Evolutionary conservation across 2,113 vertebrate genomes (phyloP).

Genomic region (Zosterops borbonicus): DNA sequence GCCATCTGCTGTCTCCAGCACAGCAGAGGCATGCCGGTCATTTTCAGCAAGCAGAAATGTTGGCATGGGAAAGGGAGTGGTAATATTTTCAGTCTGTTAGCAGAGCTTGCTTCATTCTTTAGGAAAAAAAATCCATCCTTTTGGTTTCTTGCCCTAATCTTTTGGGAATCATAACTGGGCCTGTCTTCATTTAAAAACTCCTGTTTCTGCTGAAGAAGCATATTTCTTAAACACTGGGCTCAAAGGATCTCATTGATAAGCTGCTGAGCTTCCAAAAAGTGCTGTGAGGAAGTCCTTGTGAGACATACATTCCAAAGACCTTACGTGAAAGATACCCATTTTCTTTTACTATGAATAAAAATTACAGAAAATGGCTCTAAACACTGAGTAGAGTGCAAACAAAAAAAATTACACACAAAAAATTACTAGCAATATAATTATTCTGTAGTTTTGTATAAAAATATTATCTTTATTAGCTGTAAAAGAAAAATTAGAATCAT

Average conservation of each 20-base stretch:
- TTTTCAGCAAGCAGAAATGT: background rate
- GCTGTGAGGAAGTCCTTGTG: background rate
- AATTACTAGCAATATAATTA: background rate
- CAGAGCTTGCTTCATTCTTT: background rate
- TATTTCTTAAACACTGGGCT: background rate
- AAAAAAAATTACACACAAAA: background rate
- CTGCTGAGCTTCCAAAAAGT: background rate
- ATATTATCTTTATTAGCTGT: conserved; percentile 54
- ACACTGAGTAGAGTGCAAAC: background rate
- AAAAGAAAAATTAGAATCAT: conserved; percentile 64
- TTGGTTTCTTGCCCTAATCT: background rate
- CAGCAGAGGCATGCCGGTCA: background rate
- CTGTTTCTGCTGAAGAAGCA: background rate
- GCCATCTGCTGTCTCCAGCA: background rate
- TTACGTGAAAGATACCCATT: background rate
- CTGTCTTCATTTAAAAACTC: conserved; percentile 7
- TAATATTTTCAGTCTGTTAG: conserved; percentile 10
- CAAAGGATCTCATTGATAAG: background rate
- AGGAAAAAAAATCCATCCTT: background rate
- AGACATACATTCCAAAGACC: background rate
- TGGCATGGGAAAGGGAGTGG: background rate
- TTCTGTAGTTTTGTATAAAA: conserved; percentile 6
- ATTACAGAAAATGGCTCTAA: background rate
- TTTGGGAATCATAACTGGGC: background rate
- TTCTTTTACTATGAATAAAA: background rate